These are phyloP conservation scores for Chaetodon auriga DNA, from an alignment of 2,113 vertebrate species.

Conservation along the genomic window DNA sequence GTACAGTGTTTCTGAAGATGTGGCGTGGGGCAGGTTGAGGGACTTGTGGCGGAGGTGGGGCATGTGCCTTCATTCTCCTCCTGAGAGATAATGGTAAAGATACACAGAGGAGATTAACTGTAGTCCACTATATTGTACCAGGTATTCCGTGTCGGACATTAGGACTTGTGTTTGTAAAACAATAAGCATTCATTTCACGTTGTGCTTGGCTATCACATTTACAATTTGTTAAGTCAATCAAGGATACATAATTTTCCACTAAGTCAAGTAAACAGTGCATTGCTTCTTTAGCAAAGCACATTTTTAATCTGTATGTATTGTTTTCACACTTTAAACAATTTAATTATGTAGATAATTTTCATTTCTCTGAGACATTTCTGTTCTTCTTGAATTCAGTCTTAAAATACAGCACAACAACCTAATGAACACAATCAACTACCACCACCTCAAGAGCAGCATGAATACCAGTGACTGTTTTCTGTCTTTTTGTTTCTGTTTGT, in stretches of 20 bases:
- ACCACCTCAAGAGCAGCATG: constrained; percentile 14
- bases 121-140: neutral
- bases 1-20: constrained; percentile 75
- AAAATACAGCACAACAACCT: constrained; percentile 2
- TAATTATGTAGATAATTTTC: neutral
- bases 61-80: constrained; percentile 91
- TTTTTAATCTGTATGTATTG: neutral
- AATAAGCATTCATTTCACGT: neutral
- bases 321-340: constrained; percentile 1
- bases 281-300: neutral
- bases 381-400: constrained; percentile 6
- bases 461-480: constrained; percentile 33
- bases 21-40: constrained; percentile 82
- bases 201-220: neutral
- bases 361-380: neutral
- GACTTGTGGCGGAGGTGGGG: constrained; percentile 87
- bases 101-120: neutral
- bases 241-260: no score
- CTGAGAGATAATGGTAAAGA: constrained; percentile 68
- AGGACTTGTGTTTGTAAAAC: neutral
- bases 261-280: neutral
- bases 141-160: neutral
- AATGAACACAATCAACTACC: constrained; percentile 21
- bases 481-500: neutral
- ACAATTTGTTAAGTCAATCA: neutral